Evolutionary conservation across 2,888 invertebrate genomes (phyloP).

Genomic region (Uropetala carovei): DNA sequence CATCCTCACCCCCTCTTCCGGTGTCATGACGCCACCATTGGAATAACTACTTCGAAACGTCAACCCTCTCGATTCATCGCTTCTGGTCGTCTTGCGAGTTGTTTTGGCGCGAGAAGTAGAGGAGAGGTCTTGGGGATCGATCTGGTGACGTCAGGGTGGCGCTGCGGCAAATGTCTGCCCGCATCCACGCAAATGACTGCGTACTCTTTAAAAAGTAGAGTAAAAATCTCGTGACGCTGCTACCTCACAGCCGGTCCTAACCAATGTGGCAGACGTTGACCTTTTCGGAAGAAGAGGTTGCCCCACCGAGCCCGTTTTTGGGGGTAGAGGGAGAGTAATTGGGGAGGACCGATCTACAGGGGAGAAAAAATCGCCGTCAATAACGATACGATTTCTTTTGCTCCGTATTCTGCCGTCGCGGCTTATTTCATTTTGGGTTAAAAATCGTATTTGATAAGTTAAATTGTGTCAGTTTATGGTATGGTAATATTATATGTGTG

Average conservation of each 20-base stretch:
- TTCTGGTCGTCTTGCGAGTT: not conserved
- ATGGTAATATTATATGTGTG: too few relatives aligned
- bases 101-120: slow-evolving; percentile 14
- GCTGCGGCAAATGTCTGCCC: slow-evolving; percentile 48
- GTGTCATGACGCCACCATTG: not conserved
- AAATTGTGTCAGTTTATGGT: too few relatives aligned
- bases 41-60: not conserved
- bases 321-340: too few relatives aligned
- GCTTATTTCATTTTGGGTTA: too few relatives aligned
- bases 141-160: slow-evolving; percentile 51
- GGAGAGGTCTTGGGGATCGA: slow-evolving; percentile 23
- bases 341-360: not conserved
- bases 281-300: not conserved
- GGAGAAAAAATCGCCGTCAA: not conserved
- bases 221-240: not conserved
- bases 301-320: not conserved
- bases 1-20: not conserved
- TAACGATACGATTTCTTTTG: too few relatives aligned
- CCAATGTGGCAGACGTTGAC: not conserved
- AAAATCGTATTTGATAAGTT: too few relatives aligned
- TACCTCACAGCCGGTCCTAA: not conserved
- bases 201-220: not conserved
- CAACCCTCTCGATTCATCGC: not conserved
- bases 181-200: slow-evolving; percentile 42
- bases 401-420: too few relatives aligned